These are phyloP conservation scores for Mirounga angustirostris DNA, from an alignment of 2,113 vertebrate genomes.

Conservation along the genomic window DNA sequence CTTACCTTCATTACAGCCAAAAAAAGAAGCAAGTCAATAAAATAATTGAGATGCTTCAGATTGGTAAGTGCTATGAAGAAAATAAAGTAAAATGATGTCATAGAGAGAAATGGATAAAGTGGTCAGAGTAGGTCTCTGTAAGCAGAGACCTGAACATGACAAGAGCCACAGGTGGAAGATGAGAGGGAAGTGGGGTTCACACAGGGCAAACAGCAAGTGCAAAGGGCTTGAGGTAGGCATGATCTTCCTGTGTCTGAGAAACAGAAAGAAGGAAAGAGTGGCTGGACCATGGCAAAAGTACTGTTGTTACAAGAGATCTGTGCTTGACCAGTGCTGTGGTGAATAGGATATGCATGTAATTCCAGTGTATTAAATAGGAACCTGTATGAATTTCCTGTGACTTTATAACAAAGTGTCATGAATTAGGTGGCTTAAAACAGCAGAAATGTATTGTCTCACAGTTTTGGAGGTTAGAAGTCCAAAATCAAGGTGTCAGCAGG, in stretches of 20 bases:
- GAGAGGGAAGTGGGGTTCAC: background rate
- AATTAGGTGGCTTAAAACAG: background rate
- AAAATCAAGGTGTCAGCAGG: background rate
- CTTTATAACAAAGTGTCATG: background rate
- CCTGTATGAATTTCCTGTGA: background rate
- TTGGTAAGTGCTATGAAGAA: background rate
- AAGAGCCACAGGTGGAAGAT: background rate
- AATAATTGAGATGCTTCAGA: background rate
- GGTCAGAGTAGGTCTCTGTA: background rate
- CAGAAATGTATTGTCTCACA: background rate
- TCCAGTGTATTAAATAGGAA: background rate
- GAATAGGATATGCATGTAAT: background rate
- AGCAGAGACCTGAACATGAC: background rate
- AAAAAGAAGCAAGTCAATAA: background rate
- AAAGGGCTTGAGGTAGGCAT: background rate
- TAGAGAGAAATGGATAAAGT: fast-evolving
- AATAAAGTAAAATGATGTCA: background rate
- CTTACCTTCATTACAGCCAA: background rate
- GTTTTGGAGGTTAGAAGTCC: background rate
- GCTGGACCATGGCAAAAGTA: background rate
- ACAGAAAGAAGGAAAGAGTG: background rate
- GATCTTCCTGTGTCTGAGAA: background rate
- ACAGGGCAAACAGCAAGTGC: background rate
- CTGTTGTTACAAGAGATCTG: background rate
- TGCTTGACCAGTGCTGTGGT: background rate